A percentile compares a stretch with the other conserved stretches of the same genome.
Conservation (phyloP, 2,113 vertebrate genomes). For the Pithys albifrons region DNA sequence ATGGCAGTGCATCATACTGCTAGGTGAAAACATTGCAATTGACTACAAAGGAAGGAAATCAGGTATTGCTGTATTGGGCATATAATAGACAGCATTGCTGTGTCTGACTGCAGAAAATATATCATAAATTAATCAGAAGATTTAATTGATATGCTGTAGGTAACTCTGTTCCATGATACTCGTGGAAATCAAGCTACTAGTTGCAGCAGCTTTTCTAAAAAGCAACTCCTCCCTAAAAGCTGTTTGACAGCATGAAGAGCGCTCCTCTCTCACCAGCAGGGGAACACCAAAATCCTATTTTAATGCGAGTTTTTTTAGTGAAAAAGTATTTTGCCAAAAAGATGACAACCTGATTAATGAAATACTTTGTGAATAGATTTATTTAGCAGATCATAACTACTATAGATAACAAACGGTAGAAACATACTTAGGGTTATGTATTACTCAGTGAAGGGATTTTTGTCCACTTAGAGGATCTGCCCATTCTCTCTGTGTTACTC, state of each 20-base stretch:
- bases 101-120: neutral
- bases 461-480: neutral
- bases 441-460: neutral
- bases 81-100: neutral
- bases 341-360: slow-evolving; percentile 31
- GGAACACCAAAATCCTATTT: slow-evolving; percentile 50
- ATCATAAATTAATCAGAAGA: neutral
- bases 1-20: neutral
- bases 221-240: slow-evolving; percentile 5
- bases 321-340: slow-evolving; percentile 37
- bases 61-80: neutral
- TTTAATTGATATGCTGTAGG: neutral
- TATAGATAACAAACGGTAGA: neutral
- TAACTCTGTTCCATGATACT: neutral
- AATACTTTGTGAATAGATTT: neutral
- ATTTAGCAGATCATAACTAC: neutral
- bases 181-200: neutral
- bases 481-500: neutral
- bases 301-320: slow-evolving; percentile 40
- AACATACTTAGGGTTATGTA: neutral
- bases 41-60: neutral
- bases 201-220: neutral
- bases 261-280: neutral
- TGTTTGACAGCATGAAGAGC: neutral
- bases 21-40: neutral